These are phyloP conservation scores for Callipepla californica DNA, from an alignment of 2,113 vertebrate species.

Conservation along the genomic window DNA sequence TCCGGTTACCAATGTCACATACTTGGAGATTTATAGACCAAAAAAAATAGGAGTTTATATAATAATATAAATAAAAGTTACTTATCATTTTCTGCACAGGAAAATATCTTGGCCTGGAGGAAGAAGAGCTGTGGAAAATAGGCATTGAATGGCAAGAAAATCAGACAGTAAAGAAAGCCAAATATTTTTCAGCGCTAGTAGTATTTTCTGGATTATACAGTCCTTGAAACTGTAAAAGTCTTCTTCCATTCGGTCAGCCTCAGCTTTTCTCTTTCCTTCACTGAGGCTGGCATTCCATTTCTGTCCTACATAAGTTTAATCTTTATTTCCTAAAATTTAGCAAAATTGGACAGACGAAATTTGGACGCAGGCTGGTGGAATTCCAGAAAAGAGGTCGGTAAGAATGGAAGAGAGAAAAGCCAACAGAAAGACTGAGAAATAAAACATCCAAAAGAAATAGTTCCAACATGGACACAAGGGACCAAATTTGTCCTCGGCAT, in stretches of 20 bases:
- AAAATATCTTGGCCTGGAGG: neutral
- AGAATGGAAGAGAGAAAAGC: neutral
- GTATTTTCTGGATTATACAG: neutral
- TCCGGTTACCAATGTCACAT: neutral
- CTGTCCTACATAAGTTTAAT: neutral
- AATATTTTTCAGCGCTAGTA: neutral
- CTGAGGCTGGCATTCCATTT: neutral
- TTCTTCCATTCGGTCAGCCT: neutral
- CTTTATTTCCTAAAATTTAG: slow-evolving; percentile 25
- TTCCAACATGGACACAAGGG: neutral
- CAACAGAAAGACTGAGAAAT: slow-evolving; percentile 24
- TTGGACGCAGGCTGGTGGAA: neutral
- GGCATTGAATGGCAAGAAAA: neutral
- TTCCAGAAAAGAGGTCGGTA: slow-evolving; percentile 37
- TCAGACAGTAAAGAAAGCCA: neutral
- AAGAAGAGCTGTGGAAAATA: neutral
- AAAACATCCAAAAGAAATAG: slow-evolving; percentile 3
- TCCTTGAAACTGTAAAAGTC: neutral
- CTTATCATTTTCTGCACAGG: neutral
- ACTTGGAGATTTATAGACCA: neutral
- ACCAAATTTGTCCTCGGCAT: neutral
- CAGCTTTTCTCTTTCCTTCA: neutral
- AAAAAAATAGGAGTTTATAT: neutral
- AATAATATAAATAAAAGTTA: neutral
- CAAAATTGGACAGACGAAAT: slow-evolving; percentile 11